Base-by-base conservation (phyloP, 2,797 vertebrate genomes). In the Brachyrhaphis roseni region DNA sequence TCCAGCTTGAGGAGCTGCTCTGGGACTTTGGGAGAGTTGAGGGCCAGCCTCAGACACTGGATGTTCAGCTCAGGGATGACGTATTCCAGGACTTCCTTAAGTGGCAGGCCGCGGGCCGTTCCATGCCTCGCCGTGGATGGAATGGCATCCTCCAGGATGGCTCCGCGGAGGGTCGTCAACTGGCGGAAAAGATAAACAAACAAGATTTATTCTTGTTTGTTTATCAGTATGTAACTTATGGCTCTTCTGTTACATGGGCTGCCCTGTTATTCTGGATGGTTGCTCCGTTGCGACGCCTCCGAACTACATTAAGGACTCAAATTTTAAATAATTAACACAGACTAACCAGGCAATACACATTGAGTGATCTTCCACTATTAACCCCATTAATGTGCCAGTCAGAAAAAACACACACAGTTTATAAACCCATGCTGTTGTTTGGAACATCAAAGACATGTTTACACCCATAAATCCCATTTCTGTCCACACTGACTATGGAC, bases 1-100 rank as follows among this genome's bases (percentile, higher is more conserved):
- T 99, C 98, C 66, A 99, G 94, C 90, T 98, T 98, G 73, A 99
- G 97, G 10, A 99, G 96, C 85, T 99, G 98, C 81, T 99, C 98
- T 0, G 96, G 93, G 83, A 99, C 98, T 92, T 97, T 97, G 74
- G 97, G 97, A 0, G 98, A 97, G 92, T 82, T 97, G 80, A 97
- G 92, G 81, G 98, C 97, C 91, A 98, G 96, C 55, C 98, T 95
- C 81, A 99, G 95, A 91, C 97, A 98, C 86, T 94, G 96, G 88
- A 98, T 97, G 81, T 97, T 97, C 72, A 99, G 95, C 89, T 99
- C 98, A 0, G 98, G 98, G 85, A 99, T 93, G 76, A 99, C 97
- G 2, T 98, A 99, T 77, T 99, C 98, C 13, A 99, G 95, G 2
- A 99, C 97, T 82, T 99, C 98, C 88, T 98, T 99, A 74, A 99